Evolutionary conservation across 2,888 invertebrate species (phyloP), one percentile per base, ranked within the genome.

Genomic region (Halictus ligatus): DNA sequence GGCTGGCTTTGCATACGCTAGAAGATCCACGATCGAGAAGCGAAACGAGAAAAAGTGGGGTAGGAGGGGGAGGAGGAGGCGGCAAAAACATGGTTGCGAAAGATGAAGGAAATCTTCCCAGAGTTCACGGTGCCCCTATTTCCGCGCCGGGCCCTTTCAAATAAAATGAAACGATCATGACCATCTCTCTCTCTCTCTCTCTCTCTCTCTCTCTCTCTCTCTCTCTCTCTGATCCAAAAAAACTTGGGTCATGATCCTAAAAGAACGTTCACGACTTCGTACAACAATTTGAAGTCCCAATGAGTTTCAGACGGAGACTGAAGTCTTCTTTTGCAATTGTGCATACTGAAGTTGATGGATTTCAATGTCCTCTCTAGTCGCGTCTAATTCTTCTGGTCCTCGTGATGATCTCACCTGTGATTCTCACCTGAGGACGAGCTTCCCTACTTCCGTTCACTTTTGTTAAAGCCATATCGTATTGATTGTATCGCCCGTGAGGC

Each of bases 1-100:
- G 75, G 75, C 54, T 12, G 40, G 72, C 75, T 85, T 83, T 85
- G 83, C 85, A 83, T 83, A 85, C 76, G 73, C 50, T 77, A 50
- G 79, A 60, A 74, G 74, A 74, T 74, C 48, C 64, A 21, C 75
- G 71, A 78, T 84, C 71, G 60, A 46, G 69, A 21, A 54, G 40
- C 73, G 74, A 46, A 40, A 69, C 75, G 40, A 6, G 50, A 54
- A 75, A 71, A 67, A n/a, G 46, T 40, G 21, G 40, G n/a, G 40
- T 18, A 64, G 21, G 67, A 1, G 67, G 18, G 15, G 21, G 21
- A n/a, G 35, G 35, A 35, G 35, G 35, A 35, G 35, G 35, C 40
- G 13, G 48, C 40, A 35, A 35, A 35, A 67, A 67, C 12, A 67
- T 29, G 21, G 35, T 25, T 18, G 67, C 13, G 7, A 10, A 46